Percentiles rank a stretch among this genome's conserved stretches.
Evolutionary conservation across 2,888 invertebrate genomes (phyloP).

Genomic region (Drosophila conformis): DNA sequence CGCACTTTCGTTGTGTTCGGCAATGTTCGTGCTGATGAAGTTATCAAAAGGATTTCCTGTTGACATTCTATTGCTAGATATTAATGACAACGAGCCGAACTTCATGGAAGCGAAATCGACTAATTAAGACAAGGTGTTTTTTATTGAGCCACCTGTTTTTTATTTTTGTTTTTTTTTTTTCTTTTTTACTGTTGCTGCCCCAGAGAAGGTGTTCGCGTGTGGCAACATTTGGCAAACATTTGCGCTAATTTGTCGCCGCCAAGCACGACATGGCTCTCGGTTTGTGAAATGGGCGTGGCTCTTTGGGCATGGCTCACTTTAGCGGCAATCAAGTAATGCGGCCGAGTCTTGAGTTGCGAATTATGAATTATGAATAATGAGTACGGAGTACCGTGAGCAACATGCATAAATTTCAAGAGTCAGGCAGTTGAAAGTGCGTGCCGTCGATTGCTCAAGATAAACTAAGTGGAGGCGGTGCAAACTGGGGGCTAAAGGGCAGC

Average conservation of each 20-base stretch:
- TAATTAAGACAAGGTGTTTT: conserved; percentile 63
- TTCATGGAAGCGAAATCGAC: conserved; percentile 11
- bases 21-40: conserved; percentile 1
- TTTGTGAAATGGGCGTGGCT: neutral
- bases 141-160: conserved; percentile 52
- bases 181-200: neutral
- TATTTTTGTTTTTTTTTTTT: neutral
- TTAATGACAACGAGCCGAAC: conserved; percentile 28
- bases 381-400: conserved; percentile 54
- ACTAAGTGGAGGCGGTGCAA: conserved; percentile 15
- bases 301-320: neutral
- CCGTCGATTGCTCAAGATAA: conserved; percentile 59
- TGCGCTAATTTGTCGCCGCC: conserved; percentile 66
- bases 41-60: neutral
- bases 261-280: conserved; percentile 47
- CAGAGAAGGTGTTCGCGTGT: conserved; percentile 36
- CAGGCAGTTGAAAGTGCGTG: conserved; percentile 53
- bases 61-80: conserved; percentile 8
- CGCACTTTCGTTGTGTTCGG: neutral
- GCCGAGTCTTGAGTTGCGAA: conserved; percentile 23
- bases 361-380: conserved; percentile 43
- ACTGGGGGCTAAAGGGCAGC: neutral
- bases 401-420: conserved; percentile 58
- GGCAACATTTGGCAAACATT: conserved; percentile 45
- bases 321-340: neutral